Conservation (phyloP, 2,113 vertebrate species). For the Bubo blakistoni region DNA sequence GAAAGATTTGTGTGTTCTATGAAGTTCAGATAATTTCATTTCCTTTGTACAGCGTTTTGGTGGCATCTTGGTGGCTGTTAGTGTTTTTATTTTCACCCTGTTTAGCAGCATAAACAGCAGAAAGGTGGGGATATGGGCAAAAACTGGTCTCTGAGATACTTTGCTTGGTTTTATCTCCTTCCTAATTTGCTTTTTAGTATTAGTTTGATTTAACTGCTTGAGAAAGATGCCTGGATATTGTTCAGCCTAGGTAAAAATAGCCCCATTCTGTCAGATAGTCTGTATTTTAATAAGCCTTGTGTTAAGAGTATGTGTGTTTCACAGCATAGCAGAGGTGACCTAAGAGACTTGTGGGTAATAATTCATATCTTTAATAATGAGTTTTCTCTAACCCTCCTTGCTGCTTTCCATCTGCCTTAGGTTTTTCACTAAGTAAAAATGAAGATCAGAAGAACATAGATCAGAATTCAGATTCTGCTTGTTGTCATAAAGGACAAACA, state of each 20-base stretch:
- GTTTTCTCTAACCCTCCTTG: background rate
- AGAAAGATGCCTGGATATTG: background rate
- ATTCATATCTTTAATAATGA: conserved; percentile 26
- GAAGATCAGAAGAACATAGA: background rate
- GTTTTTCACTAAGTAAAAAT: background rate
- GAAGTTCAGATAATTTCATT: background rate
- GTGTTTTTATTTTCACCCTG: accelerated
- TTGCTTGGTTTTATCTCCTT: background rate
- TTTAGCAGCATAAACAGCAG: background rate
- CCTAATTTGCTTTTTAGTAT: background rate
- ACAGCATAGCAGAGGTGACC: conserved; percentile 5
- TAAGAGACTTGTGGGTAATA: background rate
- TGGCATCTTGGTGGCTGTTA: background rate
- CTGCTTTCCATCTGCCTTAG: background rate
- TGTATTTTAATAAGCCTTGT: conserved; percentile 36
- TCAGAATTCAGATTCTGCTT: background rate
- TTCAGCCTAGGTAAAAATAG: background rate
- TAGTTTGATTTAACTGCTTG: background rate
- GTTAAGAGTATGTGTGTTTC: background rate
- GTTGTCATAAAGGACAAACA: background rate
- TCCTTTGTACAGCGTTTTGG: background rate
- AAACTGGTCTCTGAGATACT: background rate
- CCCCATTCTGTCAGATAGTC: conserved; percentile 37
- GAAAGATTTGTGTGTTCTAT: background rate
- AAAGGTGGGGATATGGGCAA: background rate